Conservation (phyloP, 1,140 invertebrate genomes). For the Nymphalis io region DNA sequence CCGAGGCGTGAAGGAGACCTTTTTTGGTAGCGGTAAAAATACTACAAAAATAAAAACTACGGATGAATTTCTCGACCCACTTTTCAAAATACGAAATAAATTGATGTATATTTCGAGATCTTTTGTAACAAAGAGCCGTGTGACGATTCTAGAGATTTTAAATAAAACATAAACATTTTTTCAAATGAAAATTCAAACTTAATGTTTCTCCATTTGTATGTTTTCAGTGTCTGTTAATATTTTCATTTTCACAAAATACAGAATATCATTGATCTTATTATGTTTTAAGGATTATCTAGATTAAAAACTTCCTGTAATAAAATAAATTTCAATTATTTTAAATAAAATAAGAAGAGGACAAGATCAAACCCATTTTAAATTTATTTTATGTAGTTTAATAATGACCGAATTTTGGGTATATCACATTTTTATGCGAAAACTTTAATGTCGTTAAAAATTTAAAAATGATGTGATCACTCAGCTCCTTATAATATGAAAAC, state of each 20-base stretch:
- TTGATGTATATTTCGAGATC: slow-evolving; percentile 24
- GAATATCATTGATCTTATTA: no score
- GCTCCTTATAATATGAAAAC: no score
- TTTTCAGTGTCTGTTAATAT: not conserved
- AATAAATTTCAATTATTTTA: no score
- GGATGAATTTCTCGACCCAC: slow-evolving; percentile 23
- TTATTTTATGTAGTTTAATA: no score
- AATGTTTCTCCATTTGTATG: not conserved
- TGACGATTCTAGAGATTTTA: slow-evolving; percentile 21
- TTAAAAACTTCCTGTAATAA: no score
- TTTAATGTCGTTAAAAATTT: no score
- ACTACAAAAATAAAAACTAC: slow-evolving; percentile 19
- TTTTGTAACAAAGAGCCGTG: slow-evolving; percentile 20
- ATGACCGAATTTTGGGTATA: no score
- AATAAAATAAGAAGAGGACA: no score
- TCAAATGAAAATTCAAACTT: not conserved
- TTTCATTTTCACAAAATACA: not conserved
- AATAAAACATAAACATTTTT: slow-evolving; percentile 20
- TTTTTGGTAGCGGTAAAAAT: slow-evolving; percentile 7
- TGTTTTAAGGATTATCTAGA: no score
- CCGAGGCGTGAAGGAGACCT: slow-evolving; percentile 1
- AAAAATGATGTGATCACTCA: no score
- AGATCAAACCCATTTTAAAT: no score
- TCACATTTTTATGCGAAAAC: no score
- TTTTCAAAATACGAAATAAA: slow-evolving; percentile 26